phyloP scores from a whole-genome alignment of 2,888 invertebrate species.

The Drosophila sordidula region DNA sequence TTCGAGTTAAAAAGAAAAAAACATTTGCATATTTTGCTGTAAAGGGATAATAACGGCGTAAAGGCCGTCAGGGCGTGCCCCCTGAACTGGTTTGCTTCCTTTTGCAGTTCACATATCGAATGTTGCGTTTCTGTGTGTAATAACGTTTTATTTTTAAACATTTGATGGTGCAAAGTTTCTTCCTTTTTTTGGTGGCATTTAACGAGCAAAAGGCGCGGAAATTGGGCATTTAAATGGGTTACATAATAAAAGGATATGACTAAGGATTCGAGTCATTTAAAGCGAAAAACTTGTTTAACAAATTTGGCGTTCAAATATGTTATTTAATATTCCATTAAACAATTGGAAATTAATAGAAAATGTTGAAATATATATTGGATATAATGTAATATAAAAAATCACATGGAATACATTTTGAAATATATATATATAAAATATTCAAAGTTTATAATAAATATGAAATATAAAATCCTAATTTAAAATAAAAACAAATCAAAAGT shows the following conservation, averaged over 20 bases:
- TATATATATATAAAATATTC: too few species aligned
- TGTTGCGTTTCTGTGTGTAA: slow-evolving; percentile 50
- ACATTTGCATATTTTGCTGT: slow-evolving; percentile 55
- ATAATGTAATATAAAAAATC: too few species aligned
- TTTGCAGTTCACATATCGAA: slow-evolving; percentile 11
- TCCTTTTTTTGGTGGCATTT: slow-evolving; percentile 8
- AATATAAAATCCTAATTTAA: too few species aligned
- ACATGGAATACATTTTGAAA: too few species aligned
- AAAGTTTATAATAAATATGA: too few species aligned
- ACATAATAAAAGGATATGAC: background rate
- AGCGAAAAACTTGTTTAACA: too few species aligned
- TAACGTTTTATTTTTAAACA: slow-evolving; percentile 64
- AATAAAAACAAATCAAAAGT: too few species aligned
- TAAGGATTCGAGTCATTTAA: background rate
- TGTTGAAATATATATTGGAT: too few species aligned
- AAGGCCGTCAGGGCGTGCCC: slow-evolving; percentile 36
- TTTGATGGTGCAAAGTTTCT: slow-evolving; percentile 32
- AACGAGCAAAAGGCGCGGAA: slow-evolving; percentile 13
- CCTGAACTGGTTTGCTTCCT: slow-evolving; percentile 39
- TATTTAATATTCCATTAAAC: too few species aligned
- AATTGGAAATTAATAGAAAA: too few species aligned
- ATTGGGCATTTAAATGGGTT: slow-evolving; percentile 1
- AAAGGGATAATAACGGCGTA: slow-evolving; percentile 3
- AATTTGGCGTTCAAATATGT: too few species aligned
- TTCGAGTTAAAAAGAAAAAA: background rate